These are phyloP conservation scores for Galago senegalensis DNA, from an alignment of 2,797 vertebrate species.

Conservation along the genomic window DNA sequence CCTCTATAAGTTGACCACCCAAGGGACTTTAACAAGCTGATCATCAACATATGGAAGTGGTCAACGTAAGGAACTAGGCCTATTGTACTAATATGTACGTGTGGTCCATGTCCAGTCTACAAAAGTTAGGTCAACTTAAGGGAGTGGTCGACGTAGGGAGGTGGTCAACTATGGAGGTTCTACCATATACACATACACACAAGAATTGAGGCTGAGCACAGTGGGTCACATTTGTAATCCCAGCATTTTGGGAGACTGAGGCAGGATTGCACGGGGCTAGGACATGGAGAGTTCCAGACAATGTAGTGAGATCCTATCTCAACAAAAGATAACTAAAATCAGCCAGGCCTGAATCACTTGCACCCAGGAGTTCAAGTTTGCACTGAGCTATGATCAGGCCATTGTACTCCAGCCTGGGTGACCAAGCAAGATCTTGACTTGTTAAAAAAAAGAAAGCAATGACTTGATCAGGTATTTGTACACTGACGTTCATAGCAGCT, in stretches of 20 bases:
- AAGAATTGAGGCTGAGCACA: neutral
- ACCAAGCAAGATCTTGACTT: neutral
- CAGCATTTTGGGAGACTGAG: neutral
- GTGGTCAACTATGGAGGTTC: no score
- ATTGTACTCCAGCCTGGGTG: neutral
- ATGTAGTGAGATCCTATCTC: neutral
- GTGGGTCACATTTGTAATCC: neutral
- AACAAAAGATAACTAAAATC: neutral
- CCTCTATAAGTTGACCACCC: no score
- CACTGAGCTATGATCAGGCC: neutral
- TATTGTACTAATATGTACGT: no score
- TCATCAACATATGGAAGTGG: no score
- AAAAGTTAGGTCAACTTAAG: no score
- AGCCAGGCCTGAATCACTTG: neutral
- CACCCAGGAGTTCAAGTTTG: neutral
- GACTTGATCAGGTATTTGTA: neutral
- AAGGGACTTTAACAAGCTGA: no score
- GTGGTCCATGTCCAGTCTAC: no score
- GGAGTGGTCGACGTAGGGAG: no score
- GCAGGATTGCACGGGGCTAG: neutral
- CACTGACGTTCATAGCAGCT: neutral
- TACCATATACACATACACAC: no score
- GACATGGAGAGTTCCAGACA: neutral
- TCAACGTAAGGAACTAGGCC: no score
- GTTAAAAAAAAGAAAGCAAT: neutral